A percentile compares a stretch with the other conserved stretches of the same genome.
phyloP scores from a whole-genome alignment of 2,113 vertebrate species.

The Sphyrna mokarran region DNA sequence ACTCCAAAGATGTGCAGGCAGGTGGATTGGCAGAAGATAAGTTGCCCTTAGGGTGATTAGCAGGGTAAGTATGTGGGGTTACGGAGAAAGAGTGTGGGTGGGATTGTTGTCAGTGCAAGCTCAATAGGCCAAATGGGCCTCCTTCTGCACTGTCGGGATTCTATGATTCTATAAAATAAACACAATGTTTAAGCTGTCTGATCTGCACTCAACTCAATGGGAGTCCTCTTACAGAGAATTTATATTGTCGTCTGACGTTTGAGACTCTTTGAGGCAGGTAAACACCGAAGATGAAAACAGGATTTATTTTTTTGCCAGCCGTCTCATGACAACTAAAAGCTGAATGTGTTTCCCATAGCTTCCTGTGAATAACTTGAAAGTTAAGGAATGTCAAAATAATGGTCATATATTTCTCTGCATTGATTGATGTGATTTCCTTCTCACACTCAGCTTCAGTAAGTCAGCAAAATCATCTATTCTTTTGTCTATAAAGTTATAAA shows the following conservation, averaged over 20 bases:
- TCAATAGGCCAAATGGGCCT: too few species aligned
- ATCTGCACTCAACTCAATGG: neutral
- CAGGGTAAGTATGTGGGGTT: too few species aligned
- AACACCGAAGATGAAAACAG: neutral
- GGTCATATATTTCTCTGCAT: neutral
- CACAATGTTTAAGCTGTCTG: neutral
- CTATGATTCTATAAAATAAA: neutral
- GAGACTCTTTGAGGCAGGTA: neutral
- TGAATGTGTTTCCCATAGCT: neutral
- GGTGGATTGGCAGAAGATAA: too few species aligned
- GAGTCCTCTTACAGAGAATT: neutral
- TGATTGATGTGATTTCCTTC: neutral
- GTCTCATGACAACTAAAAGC: neutral
- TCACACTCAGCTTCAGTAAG: neutral
- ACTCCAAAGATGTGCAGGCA: too few species aligned
- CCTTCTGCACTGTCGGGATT: too few species aligned
- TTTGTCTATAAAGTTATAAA: neutral
- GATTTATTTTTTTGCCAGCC: conserved; percentile 4
- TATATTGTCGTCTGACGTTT: neutral
- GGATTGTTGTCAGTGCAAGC: too few species aligned
- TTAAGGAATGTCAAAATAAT: neutral
- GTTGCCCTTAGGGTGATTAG: too few species aligned
- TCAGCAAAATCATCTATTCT: neutral
- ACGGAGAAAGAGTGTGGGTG: too few species aligned
- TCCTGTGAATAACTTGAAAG: neutral